phyloP scores from a whole-genome alignment of 2,113 vertebrate species.

The Delphinapterus leucas region DNA sequence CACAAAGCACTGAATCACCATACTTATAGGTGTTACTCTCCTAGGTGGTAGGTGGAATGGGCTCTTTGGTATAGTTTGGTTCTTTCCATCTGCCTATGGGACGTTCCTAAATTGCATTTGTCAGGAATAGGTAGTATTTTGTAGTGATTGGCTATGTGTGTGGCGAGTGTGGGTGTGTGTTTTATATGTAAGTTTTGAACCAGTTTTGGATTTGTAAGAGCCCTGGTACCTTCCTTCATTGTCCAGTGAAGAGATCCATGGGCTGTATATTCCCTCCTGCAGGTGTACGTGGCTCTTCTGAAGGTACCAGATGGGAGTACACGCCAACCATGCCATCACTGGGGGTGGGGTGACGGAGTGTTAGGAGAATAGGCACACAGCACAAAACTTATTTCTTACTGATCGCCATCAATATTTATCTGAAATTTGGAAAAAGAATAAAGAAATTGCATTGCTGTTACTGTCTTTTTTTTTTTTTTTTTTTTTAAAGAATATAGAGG shows the following conservation, averaged over 20 bases:
- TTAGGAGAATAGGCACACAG: background rate
- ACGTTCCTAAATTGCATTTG: background rate
- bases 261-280: background rate
- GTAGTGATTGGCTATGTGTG: background rate
- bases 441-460: background rate
- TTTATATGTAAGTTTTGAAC: background rate
- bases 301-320: background rate
- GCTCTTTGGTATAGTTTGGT: background rate
- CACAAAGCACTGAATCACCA: background rate
- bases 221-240: background rate
- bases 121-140: background rate
- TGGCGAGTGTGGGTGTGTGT: background rate
- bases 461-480: background rate
- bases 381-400: background rate
- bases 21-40: background rate
- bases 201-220: background rate
- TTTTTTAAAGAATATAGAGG: background rate
- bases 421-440: background rate
- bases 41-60: too few species aligned
- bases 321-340: background rate
- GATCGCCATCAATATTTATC: background rate
- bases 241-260: background rate
- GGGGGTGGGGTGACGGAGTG: too few species aligned
- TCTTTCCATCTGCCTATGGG: background rate
- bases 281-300: background rate